Conservation (phyloP, 2,888 invertebrate genomes). For the Pseudococcus longispinus region DNA sequence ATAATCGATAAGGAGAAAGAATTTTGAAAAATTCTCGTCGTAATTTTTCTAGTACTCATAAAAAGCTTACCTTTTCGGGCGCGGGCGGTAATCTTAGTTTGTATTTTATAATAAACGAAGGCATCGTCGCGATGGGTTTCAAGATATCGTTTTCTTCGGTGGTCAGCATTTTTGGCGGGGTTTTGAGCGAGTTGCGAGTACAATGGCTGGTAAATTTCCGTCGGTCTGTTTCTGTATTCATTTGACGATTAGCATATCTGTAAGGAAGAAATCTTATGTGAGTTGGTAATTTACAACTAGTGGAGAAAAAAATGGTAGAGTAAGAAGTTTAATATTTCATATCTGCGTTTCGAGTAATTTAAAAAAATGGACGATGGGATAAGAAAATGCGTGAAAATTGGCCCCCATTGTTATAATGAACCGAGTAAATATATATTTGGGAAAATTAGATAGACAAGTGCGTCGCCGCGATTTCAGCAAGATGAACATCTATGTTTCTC, state of each 20-base stretch:
- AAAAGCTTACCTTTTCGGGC: slow-evolving; percentile 41
- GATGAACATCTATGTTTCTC: slow-evolving; percentile 24
- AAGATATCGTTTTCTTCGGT: background rate
- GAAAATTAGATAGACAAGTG: slow-evolving; percentile 31
- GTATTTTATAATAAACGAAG: slow-evolving; percentile 54
- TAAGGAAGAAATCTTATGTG: background rate
- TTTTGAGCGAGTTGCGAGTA: background rate
- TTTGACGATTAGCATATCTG: background rate
- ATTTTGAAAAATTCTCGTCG: background rate
- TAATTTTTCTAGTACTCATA: background rate
- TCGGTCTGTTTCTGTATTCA: background rate
- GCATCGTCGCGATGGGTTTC: slow-evolving; percentile 19
- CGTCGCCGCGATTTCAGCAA: slow-evolving; percentile 1
- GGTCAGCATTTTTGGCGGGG: background rate
- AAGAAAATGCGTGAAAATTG: background rate
- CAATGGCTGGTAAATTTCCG: background rate
- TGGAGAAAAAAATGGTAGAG: background rate
- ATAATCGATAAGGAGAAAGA: slow-evolving; percentile 32
- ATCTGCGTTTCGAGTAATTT: too few relatives aligned
- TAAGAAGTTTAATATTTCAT: background rate
- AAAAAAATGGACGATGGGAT: too few relatives aligned
- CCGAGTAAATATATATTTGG: background rate
- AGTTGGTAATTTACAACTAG: background rate
- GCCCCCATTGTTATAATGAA: background rate
- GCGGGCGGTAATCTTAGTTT: slow-evolving; percentile 52